Evolutionary conservation across 2,888 invertebrate genomes (phyloP), one percentile per base, ranked within the genome.

Genomic region (Caenorhabditis parvicauda): DNA sequence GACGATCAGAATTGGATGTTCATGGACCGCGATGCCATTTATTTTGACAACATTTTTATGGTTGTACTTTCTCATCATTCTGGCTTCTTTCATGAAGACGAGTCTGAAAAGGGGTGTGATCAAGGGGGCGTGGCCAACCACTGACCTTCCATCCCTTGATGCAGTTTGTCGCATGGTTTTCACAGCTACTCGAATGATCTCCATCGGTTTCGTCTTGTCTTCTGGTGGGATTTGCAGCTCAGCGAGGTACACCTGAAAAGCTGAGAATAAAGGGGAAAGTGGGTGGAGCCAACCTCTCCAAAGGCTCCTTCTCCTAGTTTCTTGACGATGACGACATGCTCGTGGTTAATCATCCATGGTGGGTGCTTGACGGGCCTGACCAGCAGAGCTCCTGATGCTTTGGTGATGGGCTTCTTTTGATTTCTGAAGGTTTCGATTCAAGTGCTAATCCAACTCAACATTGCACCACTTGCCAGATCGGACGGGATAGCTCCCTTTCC

Each of bases 71-170:
- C 73, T 48, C 76, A 76, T 76, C 59, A 76, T 51, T 27, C 76
- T 55, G 2, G 76, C 75, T 47, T 76, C 76, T 44, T 74, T 74
- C 64, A 72, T 65, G 57, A 75, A 75, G 46, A 66, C 53, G 5
- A 70, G 58, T n/a, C n/a, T n/a, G n/a, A n/a, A n/a, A n/a, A n/a
- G n/a, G n/a, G n/a, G n/a, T n/a, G n/a, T n/a, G n/a, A n/a, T n/a
- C n/a, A n/a, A n/a, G n/a, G n/a, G n/a, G n/a, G n/a, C n/a, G n/a
- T n/a, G n/a, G n/a, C n/a, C n/a, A n/a, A n/a, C n/a, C n/a, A n/a
- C n/a, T n/a, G n/a, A n/a, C 6, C 67, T 56, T 6, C 69, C 69
- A 3, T 70, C 67, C 7, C 58, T 43, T 2, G 61, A 60, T 28
- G 62, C 67, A 43, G 64, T 53, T 24, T 53, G 54, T 19, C 54